Percentiles rank a stretch among this genome's conserved stretches.
Evolutionary conservation across 2,797 vertebrate genomes (phyloP).

Genomic region (Echiichthys vipera): DNA sequence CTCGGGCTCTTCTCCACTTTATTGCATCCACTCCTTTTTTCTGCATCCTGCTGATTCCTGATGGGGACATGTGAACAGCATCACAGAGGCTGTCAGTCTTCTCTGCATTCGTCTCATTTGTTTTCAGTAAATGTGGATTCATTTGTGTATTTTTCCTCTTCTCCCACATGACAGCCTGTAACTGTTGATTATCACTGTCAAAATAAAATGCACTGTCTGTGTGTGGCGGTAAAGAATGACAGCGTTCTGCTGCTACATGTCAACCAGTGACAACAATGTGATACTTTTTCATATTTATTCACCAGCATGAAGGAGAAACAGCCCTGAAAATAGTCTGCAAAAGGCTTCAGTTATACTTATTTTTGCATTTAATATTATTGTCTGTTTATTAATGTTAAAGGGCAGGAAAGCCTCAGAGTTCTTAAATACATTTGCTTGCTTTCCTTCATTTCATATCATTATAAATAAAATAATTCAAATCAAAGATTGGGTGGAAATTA

Average conservation of each 20-base stretch:
- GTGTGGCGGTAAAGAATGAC: background rate
- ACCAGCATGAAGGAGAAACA: background rate
- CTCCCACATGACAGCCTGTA: background rate
- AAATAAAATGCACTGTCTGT: background rate
- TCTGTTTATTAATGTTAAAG: background rate
- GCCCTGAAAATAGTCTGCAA: background rate
- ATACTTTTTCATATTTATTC: background rate
- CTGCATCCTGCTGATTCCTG: slow-evolving; percentile 1
- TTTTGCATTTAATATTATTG: too few species aligned
- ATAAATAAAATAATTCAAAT: background rate
- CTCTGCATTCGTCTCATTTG: background rate
- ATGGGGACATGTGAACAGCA: background rate
- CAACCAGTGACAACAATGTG: background rate
- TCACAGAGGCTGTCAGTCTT: background rate
- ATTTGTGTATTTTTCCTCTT: background rate
- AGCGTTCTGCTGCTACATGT: background rate
- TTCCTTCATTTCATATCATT: background rate
- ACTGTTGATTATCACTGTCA: background rate
- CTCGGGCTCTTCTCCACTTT: background rate
- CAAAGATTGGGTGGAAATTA: too few species aligned
- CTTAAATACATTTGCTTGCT: background rate
- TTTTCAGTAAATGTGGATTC: background rate
- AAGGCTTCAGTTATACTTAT: background rate
- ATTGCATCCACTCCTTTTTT: background rate
- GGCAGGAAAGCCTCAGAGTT: background rate